A percentile compares a stretch with the other conserved stretches of the same genome.
Evolutionary conservation across 2,113 vertebrate genomes (phyloP).

Genomic region (Sarotherodon lohbergeri): DNA sequence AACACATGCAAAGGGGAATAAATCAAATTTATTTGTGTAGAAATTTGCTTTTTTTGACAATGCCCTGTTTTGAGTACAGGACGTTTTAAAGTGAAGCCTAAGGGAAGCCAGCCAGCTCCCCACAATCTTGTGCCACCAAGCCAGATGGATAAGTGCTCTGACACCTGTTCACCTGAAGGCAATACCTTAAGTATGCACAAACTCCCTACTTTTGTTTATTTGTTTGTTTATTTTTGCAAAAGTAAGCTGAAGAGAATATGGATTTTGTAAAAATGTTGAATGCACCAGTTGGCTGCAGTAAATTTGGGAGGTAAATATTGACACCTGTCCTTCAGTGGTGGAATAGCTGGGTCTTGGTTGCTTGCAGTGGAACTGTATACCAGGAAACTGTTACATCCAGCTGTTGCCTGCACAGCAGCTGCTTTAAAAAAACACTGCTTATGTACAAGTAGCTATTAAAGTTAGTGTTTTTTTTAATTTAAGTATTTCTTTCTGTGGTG

Average conservation of each 20-base stretch:
- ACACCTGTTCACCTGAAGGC: neutral
- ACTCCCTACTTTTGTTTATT: neutral
- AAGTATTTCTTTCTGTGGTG: neutral
- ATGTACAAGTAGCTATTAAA: neutral
- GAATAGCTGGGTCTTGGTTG: neutral
- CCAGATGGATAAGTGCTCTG: neutral
- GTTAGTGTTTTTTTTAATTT: neutral
- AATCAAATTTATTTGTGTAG: rapidly evolving
- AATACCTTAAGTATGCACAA: conserved; percentile 9
- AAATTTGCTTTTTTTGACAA: neutral
- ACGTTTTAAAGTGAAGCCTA: conserved; percentile 68
- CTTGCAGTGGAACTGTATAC: neutral
- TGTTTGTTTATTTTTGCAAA: neutral
- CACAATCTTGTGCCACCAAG: neutral
- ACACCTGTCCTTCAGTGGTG: neutral
- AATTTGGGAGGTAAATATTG: neutral
- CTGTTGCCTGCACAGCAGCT: neutral
- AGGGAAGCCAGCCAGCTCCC: conserved; percentile 52
- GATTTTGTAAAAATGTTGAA: neutral
- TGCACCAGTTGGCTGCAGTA: neutral
- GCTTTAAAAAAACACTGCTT: neutral
- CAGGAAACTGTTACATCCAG: neutral
- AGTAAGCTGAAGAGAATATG: neutral
- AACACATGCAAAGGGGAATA: neutral
- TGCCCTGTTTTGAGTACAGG: conserved; percentile 39